Evolutionary conservation across 2,888 invertebrate species (phyloP).

Genomic region (Caenorhabditis uteleia): DNA sequence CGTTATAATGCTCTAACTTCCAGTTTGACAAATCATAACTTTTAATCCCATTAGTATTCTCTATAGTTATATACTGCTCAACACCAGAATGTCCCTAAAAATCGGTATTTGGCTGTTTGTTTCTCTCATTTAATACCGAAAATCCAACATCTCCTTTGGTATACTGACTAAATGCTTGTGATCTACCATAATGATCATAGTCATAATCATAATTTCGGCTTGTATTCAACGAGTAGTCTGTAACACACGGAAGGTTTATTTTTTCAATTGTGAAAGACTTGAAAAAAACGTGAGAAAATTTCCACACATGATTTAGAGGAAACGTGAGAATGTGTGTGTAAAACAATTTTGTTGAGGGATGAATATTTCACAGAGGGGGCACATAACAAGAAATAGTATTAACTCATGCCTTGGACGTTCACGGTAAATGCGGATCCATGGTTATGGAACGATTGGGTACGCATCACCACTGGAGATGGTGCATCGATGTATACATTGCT

Average conservation of each 20-base stretch:
- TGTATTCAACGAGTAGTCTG: not conserved
- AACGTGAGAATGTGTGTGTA: too few species aligned
- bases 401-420: constrained; percentile 11
- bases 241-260: not conserved
- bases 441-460: constrained; percentile 19
- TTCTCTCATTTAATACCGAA: too few species aligned
- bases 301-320: not conserved
- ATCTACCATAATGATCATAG: too few species aligned
- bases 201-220: not conserved
- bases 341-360: too few species aligned
- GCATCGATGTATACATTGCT: constrained; percentile 16
- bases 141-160: too few species aligned
- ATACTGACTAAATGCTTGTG: too few species aligned
- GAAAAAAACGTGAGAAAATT: not conserved
- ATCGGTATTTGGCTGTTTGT: not conserved
- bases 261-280: not conserved
- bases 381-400: constrained; percentile 7
- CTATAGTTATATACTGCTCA: constrained; percentile 6
- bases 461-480: constrained; percentile 3
- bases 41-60: constrained; percentile 8
- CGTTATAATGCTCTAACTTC: constrained; percentile 22
- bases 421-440: constrained; percentile 19
- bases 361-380: not conserved
- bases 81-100: not conserved
- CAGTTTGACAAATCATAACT: constrained; percentile 29